Evolutionary conservation across 1,140 invertebrate species (phyloP), one percentile per base, ranked within the genome.

Genomic region (Procambarus clarkii): DNA sequence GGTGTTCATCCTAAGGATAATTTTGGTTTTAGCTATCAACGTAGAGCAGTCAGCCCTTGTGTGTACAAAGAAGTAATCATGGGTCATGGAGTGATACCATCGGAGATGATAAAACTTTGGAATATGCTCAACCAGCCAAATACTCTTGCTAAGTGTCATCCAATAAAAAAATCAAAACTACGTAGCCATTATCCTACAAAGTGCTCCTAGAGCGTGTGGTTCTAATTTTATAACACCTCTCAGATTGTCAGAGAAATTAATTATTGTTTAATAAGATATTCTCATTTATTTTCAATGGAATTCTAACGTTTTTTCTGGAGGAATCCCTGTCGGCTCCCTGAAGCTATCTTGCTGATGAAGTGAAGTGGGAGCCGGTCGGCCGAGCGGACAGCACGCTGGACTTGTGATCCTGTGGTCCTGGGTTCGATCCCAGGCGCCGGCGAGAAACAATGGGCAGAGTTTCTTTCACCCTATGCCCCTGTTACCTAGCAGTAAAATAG

Each of bases 1-100:
- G 91, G 92, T 45, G 78, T 94, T 21, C 74, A 71, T 44, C 93
- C 93, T 21, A 54, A 78, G 46, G 93, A 94, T 77, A 95, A 96
- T 94, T 94, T 95, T n/a, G 96, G 95, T 15, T 96, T 96, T 92
- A 96, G 95, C 89, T 96, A 96, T 93, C 91, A 94, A 34, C 95
- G 94, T 82, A 94, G 95, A 34, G 86, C 85, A 5, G 21, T 93
- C 8, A 93, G 93, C 69, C 85, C 93, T 11, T 94, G 94, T 92
- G 58, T 94, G 3, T 94, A 93, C 80, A 92, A 92, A 18, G 83
- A 93, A 13, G 91, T 93, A 9, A 92, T 94, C 9, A 94, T 94
- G 64, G 91, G 93, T 46, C 94, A 94, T 93, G 92, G 92, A 11
- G 88, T 94, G 15, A 89, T 77, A 82, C 92, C 93, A 13, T 45